A percentile compares a stretch with the other conserved stretches of the same genome.
These are phyloP conservation scores for Loripinus fragilis DNA, from an alignment of 2,888 invertebrate genomes.

Conservation along the genomic window DNA sequence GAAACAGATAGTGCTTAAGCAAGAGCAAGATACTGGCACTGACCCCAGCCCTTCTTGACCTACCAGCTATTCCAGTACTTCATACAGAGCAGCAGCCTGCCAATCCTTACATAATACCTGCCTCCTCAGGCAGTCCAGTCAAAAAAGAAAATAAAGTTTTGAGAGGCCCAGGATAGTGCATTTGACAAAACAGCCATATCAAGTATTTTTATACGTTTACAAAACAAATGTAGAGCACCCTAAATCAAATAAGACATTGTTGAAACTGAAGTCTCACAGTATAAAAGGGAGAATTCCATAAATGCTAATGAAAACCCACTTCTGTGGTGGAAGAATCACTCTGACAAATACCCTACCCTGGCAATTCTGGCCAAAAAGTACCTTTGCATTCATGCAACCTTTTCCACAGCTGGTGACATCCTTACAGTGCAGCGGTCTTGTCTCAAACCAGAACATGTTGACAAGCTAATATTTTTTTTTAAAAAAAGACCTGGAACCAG, in stretches of 20 bases:
- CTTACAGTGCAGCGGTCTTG: slow-evolving; percentile 20
- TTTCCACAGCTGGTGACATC: slow-evolving; percentile 29
- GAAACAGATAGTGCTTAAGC: neutral
- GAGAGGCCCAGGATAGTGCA: neutral
- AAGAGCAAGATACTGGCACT: neutral
- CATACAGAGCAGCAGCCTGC: neutral
- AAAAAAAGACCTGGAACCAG: slow-evolving; percentile 7
- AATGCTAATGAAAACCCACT: neutral
- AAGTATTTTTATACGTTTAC: slow-evolving; percentile 19
- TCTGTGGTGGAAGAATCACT: slow-evolving; percentile 11
- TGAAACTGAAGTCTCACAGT: slow-evolving; percentile 1
- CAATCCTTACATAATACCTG: neutral
- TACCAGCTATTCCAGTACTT: neutral
- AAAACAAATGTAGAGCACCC: slow-evolving; percentile 26
- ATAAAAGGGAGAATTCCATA: neutral
- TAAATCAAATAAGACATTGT: neutral
- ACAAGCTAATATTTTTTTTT: neutral
- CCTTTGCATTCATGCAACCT: slow-evolving; percentile 19
- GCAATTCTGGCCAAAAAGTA: neutral
- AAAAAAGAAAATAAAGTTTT: neutral
- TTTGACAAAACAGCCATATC: neutral
- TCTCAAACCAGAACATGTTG: slow-evolving; percentile 10
- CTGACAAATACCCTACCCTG: neutral
- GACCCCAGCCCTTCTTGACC: neutral
- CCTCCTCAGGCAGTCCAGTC: neutral